A percentile compares a stretch with the other conserved stretches of the same genome.
phyloP scores from a whole-genome alignment of 2,888 invertebrate genomes.

The Caenorhabditis plicata region DNA sequence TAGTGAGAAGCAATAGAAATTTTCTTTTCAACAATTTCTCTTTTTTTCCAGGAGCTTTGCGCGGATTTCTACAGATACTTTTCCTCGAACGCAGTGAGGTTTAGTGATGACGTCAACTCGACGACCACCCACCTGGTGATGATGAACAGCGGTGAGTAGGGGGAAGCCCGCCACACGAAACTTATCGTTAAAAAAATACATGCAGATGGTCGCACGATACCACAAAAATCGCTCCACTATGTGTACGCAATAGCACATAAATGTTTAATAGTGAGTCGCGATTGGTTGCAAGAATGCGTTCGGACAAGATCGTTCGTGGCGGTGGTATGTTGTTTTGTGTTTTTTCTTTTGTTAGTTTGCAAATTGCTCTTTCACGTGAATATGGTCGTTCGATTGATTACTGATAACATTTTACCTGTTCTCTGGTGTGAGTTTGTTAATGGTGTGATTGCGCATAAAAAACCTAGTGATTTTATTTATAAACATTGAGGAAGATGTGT shows the following conservation, averaged over 20 bases:
- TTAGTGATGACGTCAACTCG: constrained; percentile 14
- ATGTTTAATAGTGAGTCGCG: constrained; percentile 14
- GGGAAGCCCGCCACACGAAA: neutral
- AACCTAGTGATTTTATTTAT: too few relatives aligned
- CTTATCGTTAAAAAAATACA: neutral
- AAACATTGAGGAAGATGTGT: too few relatives aligned
- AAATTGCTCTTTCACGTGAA: neutral
- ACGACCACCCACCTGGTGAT: constrained; percentile 36
- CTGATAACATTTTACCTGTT: neutral
- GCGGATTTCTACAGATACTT: constrained; percentile 28
- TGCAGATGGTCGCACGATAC: constrained; percentile 18
- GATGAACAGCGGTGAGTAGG: constrained; percentile 31
- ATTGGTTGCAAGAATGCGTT: constrained; percentile 31
- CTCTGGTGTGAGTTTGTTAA: neutral
- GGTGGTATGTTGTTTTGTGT: constrained; percentile 6
- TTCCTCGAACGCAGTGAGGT: constrained; percentile 16
- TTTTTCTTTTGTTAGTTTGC: neutral
- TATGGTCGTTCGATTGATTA: neutral
- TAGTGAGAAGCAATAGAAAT: constrained; percentile 10
- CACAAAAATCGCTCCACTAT: constrained; percentile 21
- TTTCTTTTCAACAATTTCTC: neutral
- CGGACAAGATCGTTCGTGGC: neutral
- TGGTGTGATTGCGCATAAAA: too few relatives aligned
- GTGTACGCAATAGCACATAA: constrained; percentile 20
- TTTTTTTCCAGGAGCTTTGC: constrained; percentile 32